These are phyloP conservation scores for Percopsis omiscomaycus DNA, from an alignment of 2,797 vertebrate species.

Conservation along the genomic window DNA sequence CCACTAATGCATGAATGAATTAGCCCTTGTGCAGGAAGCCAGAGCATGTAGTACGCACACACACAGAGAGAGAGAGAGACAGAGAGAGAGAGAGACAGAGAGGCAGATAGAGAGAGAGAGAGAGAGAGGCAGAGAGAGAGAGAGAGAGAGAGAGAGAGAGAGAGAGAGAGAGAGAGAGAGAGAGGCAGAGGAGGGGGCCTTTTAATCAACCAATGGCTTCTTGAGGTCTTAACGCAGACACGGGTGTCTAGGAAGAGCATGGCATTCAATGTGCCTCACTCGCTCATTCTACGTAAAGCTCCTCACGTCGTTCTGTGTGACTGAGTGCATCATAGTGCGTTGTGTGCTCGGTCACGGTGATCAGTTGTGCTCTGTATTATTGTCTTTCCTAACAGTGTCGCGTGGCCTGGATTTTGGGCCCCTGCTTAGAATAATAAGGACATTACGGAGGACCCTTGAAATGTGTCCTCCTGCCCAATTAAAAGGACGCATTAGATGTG, in stretches of 20 bases:
- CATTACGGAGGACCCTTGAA: too few species aligned
- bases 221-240: slow-evolving; percentile 51
- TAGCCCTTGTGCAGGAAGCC: slow-evolving; percentile 35
- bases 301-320: slow-evolving; percentile 18
- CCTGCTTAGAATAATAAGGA: too few species aligned
- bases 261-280: slow-evolving; percentile 48
- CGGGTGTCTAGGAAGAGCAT: slow-evolving; percentile 41
- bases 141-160: neutral
- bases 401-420: too few species aligned
- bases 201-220: slow-evolving; percentile 66
- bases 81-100: too few species aligned
- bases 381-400: too few species aligned
- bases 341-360: neutral
- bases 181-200: neutral
- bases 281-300: slow-evolving; percentile 53
- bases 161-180: neutral
- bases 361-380: slow-evolving; percentile 8
- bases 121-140: too few species aligned
- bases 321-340: neutral
- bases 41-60: neutral
- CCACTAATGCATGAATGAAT: slow-evolving; percentile 36
- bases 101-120: too few species aligned
- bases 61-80: too few species aligned
- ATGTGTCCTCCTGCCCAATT: too few species aligned
- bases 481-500: too few species aligned